Percentiles rank a stretch among this genome's conserved stretches.
These are phyloP conservation scores for Chionomys nivalis DNA, from an alignment of 2,113 vertebrate species.

Conservation along the genomic window DNA sequence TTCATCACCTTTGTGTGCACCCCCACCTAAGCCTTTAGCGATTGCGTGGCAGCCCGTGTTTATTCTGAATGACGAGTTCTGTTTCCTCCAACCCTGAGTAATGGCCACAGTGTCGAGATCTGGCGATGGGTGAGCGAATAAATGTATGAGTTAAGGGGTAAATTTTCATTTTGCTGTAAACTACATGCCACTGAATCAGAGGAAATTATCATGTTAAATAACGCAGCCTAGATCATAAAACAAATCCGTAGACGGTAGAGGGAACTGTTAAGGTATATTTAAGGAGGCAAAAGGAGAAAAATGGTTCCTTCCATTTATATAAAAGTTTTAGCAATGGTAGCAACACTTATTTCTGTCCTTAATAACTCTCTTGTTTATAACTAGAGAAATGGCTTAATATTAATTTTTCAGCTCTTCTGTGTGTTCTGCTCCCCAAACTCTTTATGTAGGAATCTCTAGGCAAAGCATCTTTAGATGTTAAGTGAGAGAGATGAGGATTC, in stretches of 20 bases:
- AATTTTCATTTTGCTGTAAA: slow-evolving; percentile 24
- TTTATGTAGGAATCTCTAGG: neutral
- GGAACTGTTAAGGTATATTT: neutral
- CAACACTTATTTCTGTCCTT: neutral
- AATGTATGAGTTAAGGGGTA: slow-evolving; percentile 13
- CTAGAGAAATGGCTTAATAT: neutral
- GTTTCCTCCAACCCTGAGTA: neutral
- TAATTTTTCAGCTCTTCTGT: neutral
- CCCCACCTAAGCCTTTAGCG: neutral
- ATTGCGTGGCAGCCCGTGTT: neutral
- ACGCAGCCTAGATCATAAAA: neutral
- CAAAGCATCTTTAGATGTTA: neutral
- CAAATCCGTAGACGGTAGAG: neutral
- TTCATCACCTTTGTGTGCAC: neutral
- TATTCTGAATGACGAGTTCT: neutral
- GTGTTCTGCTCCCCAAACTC: neutral
- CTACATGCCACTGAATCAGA: neutral
- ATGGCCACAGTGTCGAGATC: neutral
- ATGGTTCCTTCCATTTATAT: neutral
- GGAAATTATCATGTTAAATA: slow-evolving; percentile 44
- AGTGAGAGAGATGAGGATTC: neutral
- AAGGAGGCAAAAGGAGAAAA: slow-evolving; percentile 2
- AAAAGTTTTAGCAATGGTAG: neutral
- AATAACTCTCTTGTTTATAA: neutral
- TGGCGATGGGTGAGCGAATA: slow-evolving; percentile 17